Conservation (phyloP, 1,140 invertebrate genomes). For the Formica selysi region DNA sequence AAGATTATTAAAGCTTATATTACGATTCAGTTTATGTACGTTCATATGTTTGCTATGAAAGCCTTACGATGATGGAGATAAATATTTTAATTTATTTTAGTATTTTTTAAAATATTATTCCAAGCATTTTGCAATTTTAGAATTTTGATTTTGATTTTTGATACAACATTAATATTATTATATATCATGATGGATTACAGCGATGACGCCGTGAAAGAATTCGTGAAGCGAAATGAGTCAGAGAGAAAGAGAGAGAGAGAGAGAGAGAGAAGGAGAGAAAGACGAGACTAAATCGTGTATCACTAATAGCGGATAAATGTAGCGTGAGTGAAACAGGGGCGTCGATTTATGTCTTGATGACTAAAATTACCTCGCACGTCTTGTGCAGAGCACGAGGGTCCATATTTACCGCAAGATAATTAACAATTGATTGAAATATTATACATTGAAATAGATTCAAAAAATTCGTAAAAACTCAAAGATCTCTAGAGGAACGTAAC, state of each 20-base stretch:
- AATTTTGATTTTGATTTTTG: not conserved
- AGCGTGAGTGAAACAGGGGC: constrained; percentile 69
- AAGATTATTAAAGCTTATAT: too few relatives aligned
- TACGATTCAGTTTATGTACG: too few relatives aligned
- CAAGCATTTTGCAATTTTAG: not conserved
- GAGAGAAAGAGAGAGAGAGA: not conserved
- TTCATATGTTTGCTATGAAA: too few relatives aligned
- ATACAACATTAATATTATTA: constrained; percentile 50
- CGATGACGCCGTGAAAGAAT: constrained; percentile 31
- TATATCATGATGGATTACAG: constrained; percentile 58
- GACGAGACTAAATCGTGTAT: constrained; percentile 72
- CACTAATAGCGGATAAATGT: constrained; percentile 75
- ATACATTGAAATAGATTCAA: not conserved
- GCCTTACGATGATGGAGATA: too few relatives aligned
- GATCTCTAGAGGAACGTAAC: too few relatives aligned
- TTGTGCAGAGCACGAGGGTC: not conserved
- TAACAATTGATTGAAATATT: constrained; percentile 27
- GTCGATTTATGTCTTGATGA: constrained; percentile 67
- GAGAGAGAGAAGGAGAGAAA: not conserved
- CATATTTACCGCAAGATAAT: constrained; percentile 22
- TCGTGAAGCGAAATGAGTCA: constrained; percentile 9
- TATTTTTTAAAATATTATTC: not conserved
- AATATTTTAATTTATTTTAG: not conserved
- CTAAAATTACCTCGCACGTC: constrained; percentile 63
- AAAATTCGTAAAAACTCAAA: not conserved